phyloP scores from a whole-genome alignment of 2,888 invertebrate species.

The Idaea straminata region DNA sequence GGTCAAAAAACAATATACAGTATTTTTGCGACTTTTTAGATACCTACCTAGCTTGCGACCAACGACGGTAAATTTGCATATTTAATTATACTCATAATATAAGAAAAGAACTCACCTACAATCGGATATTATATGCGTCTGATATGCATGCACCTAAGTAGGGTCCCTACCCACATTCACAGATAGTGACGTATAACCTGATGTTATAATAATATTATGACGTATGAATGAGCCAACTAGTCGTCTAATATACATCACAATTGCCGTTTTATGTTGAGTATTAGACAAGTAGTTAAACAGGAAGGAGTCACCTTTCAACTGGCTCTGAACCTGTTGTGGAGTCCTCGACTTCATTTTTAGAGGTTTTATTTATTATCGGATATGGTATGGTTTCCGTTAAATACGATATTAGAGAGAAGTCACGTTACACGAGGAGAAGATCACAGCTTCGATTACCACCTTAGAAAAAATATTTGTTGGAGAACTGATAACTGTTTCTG shows the following conservation, averaged over 20 bases:
- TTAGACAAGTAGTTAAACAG: neutral
- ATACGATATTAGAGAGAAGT: neutral
- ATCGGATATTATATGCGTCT: too few species aligned
- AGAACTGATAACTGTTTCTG: too few species aligned
- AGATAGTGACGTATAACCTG: neutral
- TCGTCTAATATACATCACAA: neutral
- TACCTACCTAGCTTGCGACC: too few species aligned
- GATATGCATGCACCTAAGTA: too few species aligned
- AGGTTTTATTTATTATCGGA: neutral
- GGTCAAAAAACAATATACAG: too few species aligned
- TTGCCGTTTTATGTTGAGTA: neutral
- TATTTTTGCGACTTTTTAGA: too few species aligned
- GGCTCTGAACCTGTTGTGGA: neutral
- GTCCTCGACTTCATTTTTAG: neutral
- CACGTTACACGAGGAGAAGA: too few species aligned
- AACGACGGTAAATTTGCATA: too few species aligned
- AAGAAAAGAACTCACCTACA: too few species aligned
- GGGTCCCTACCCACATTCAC: neutral
- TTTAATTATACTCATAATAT: too few species aligned
- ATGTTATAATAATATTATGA: neutral
- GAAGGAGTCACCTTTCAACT: neutral
- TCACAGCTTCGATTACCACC: too few species aligned
- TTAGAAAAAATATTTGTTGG: too few species aligned
- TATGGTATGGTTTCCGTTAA: neutral
- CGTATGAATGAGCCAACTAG: neutral